Evolutionary conservation across 2,888 invertebrate genomes (phyloP).

Genomic region (Caenorhabditis auriculariae): DNA sequence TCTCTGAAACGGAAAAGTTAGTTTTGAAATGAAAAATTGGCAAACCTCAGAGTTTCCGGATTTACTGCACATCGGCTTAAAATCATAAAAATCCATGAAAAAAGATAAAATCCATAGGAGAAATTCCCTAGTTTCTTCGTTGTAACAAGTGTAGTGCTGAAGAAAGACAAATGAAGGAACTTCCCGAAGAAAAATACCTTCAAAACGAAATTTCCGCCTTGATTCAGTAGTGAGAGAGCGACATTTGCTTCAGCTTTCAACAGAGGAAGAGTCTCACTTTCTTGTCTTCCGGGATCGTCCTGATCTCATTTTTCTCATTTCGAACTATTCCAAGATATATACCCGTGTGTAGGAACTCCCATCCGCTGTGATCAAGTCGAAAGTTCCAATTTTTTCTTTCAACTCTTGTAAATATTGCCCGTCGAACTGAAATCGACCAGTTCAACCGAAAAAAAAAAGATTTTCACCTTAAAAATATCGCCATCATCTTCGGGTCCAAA

Average conservation of each 20-base stretch:
- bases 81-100: conserved; percentile 6
- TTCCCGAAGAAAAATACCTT: conserved; percentile 6
- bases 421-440: conserved; percentile 1
- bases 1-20: conserved; percentile 4
- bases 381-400: not conserved
- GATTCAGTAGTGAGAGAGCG: conserved; percentile 1
- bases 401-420: not conserved
- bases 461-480: conserved; percentile 5
- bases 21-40: not conserved
- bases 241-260: conserved; percentile 3
- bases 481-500: conserved; percentile 9
- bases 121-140: conserved; percentile 1
- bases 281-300: conserved; percentile 9
- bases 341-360: conserved; percentile 12
- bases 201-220: conserved; percentile 7
- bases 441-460: not conserved
- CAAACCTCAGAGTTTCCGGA: conserved; percentile 8
- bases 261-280: conserved; percentile 3
- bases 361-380: conserved; percentile 15
- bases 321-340: not conserved
- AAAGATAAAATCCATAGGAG: not conserved
- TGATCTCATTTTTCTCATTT: no score
- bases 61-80: conserved; percentile 17
- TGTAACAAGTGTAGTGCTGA: conserved; percentile 5
- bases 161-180: not conserved